Percentiles rank a stretch among this genome's conserved stretches.
Conservation (phyloP, 2,888 invertebrate genomes). For the Cosmorhoe ocellata region DNA sequence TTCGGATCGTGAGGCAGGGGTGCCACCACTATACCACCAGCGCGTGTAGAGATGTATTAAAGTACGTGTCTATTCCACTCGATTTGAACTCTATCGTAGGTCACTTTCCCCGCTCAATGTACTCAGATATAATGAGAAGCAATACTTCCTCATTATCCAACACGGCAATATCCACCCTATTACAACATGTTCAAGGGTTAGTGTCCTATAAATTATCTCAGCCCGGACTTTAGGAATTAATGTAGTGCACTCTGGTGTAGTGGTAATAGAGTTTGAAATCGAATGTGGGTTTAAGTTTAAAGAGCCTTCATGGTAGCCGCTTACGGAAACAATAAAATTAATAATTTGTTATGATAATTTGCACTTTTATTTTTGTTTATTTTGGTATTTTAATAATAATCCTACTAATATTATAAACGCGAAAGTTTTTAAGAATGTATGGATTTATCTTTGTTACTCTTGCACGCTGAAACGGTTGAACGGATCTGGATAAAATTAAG, state of each 20-base stretch:
- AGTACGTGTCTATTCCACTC: slow-evolving; percentile 3
- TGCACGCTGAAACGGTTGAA: no score
- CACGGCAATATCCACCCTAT: background rate
- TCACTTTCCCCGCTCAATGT: slow-evolving; percentile 21
- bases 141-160: slow-evolving; percentile 1
- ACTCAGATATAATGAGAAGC: slow-evolving; percentile 5
- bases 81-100: slow-evolving; percentile 21
- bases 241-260: background rate
- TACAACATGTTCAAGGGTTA: background rate
- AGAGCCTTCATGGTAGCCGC: background rate
- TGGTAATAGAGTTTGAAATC: background rate
- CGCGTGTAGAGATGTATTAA: no score
- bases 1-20: no score
- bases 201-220: background rate
- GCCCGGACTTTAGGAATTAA: no score
- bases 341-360: slow-evolving; percentile 1
- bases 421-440: no score
- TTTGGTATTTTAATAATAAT: no score
- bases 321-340: slow-evolving; percentile 13
- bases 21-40: no score
- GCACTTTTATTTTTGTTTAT: slow-evolving; percentile 1
- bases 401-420: no score
- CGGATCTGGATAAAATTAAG: no score
- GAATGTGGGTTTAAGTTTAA: background rate
- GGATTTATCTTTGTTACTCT: no score